Evolutionary conservation across 1,140 invertebrate species (phyloP).

Genomic region (Leptopilina boulardi): DNA sequence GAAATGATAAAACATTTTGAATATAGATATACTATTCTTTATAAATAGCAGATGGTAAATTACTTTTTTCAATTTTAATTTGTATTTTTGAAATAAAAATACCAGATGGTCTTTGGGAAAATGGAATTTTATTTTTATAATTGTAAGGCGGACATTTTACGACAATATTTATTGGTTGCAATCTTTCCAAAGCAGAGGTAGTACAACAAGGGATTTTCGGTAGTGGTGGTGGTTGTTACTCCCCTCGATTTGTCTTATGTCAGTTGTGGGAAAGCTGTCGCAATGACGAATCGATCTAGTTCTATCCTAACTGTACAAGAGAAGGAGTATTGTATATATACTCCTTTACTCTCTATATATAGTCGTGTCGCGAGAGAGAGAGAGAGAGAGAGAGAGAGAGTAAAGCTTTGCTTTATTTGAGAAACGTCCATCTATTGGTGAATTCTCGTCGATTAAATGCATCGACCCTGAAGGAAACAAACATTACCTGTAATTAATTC

Average conservation of each 20-base stretch:
- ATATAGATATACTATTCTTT: not conserved
- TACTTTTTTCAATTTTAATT: not conserved
- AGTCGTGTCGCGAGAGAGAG: constrained; percentile 19
- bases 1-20: not conserved
- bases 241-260: constrained; percentile 55
- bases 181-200: constrained; percentile 27
- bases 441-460: constrained; percentile 26
- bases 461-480: not conserved
- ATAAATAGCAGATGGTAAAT: not conserved
- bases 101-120: not conserved
- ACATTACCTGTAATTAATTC: constrained; percentile 1
- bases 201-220: not conserved
- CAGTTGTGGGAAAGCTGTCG: constrained; percentile 58
- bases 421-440: constrained; percentile 5
- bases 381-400: constrained; percentile 31
- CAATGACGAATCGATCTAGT: constrained; percentile 62
- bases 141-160: constrained; percentile 35
- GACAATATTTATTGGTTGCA: constrained; percentile 41
- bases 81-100: not conserved
- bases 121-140: not conserved
- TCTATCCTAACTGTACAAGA: constrained; percentile 48
- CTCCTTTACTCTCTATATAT: no score
- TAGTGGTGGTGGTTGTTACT: not conserved
- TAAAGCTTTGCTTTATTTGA: constrained; percentile 5
- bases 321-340: not conserved